Percentiles rank a stretch among this genome's conserved stretches.
phyloP scores from a whole-genome alignment of 1,140 invertebrate genomes.

The Drosophila ercepeae region DNA sequence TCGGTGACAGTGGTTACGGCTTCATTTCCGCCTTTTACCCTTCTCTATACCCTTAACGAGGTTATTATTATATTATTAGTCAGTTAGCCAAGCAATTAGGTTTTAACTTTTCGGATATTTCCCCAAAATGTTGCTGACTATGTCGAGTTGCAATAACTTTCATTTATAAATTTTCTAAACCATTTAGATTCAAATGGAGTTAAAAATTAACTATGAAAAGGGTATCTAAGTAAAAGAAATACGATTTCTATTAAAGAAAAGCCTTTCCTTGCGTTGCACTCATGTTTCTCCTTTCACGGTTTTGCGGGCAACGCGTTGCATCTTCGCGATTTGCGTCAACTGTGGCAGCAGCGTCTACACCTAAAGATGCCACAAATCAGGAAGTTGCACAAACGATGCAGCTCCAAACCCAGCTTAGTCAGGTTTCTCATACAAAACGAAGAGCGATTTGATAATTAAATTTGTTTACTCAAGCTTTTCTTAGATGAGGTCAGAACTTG shows the following conservation, averaged over 20 bases:
- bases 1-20: conserved; percentile 1
- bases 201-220: too few relatives aligned
- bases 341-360: conserved; percentile 1
- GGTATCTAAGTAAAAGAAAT: neutral
- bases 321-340: conserved; percentile 51
- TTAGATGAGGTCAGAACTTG: neutral
- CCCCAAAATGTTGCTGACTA: too few relatives aligned
- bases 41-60: neutral
- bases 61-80: neutral
- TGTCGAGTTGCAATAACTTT: too few relatives aligned
- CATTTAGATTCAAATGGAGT: too few relatives aligned
- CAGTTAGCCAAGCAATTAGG: conserved; percentile 3
- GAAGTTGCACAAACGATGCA: neutral
- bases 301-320: neutral
- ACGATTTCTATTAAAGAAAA: neutral
- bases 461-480: neutral
- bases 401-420: neutral
- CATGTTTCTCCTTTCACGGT: neutral
- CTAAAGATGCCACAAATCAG: conserved; percentile 8
- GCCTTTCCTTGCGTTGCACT: neutral
- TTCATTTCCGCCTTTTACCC: conserved; percentile 1
- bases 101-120: too few relatives aligned
- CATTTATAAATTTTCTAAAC: too few relatives aligned
- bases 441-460: neutral
- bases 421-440: neutral